These are phyloP conservation scores for Toxonevra muliebris DNA, from an alignment of 2,888 invertebrate species.

Conservation along the genomic window DNA sequence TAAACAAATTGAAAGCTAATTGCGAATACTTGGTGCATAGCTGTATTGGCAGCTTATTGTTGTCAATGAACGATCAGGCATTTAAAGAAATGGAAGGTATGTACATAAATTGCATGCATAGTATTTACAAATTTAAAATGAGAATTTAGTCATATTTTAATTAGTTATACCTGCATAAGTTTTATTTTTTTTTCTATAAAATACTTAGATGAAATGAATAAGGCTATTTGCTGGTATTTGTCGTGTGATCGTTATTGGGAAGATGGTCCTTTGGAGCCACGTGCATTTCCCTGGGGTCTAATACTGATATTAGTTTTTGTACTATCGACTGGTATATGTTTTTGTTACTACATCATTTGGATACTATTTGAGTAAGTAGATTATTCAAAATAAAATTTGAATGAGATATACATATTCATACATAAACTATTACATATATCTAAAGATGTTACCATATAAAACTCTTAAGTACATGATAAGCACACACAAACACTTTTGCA, in stretches of 20 bases:
- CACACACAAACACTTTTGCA: too few species aligned
- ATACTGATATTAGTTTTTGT: slow-evolving; percentile 81
- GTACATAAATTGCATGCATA: slow-evolving; percentile 3
- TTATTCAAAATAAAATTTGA: too few species aligned
- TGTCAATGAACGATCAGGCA: slow-evolving; percentile 82
- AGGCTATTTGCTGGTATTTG: slow-evolving; percentile 90
- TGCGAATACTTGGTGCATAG: slow-evolving; percentile 81
- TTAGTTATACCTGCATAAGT: neutral
- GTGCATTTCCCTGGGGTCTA: slow-evolving; percentile 84
- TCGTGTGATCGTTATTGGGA: slow-evolving; percentile 94
- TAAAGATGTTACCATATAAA: too few species aligned
- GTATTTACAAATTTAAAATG: too few species aligned
- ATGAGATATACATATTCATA: too few species aligned
- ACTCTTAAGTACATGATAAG: too few species aligned
- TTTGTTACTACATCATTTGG: slow-evolving; percentile 93
- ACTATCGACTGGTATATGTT: slow-evolving; percentile 82
- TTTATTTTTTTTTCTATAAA: neutral
- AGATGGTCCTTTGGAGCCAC: slow-evolving; percentile 77
- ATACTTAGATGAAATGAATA: slow-evolving; percentile 81
- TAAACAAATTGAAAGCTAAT: slow-evolving; percentile 76
- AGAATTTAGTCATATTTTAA: neutral
- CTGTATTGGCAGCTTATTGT: slow-evolving; percentile 82
- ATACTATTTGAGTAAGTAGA: slow-evolving; percentile 87
- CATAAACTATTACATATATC: too few species aligned
- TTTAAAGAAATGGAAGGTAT: slow-evolving; percentile 88